These are phyloP conservation scores for Elephas maximus DNA, from an alignment of 2,113 vertebrate species.

Conservation along the genomic window DNA sequence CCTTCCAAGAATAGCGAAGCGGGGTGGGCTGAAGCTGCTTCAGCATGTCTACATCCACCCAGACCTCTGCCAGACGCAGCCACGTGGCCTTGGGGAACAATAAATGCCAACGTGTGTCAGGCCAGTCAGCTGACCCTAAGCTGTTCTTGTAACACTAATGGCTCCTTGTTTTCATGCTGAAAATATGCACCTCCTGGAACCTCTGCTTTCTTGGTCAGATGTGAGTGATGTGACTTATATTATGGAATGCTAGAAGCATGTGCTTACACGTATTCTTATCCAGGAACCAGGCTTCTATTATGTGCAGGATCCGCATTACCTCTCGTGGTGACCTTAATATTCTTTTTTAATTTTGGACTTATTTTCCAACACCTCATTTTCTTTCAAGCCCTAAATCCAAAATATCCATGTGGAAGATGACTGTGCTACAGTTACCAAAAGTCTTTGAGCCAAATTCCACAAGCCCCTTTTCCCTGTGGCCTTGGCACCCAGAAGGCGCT, in stretches of 20 bases:
- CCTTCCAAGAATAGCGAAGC: conserved; percentile 1
- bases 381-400: neutral
- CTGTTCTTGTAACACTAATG: conserved; percentile 15
- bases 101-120: neutral
- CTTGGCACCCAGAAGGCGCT: neutral
- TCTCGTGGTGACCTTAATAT: neutral
- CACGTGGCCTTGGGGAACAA: neutral
- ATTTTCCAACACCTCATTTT: conserved; percentile 59
- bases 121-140: conserved; percentile 27
- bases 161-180: conserved; percentile 69
- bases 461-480: neutral
- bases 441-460: neutral
- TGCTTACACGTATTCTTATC: neutral
- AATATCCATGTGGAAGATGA: neutral
- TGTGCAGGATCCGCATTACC: neutral
- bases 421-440: neutral
- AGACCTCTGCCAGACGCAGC: neutral
- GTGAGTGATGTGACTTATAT: conserved; percentile 32
- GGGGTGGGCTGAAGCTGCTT: neutral
- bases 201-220: conserved; percentile 36
- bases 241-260: conserved; percentile 30
- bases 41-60: neutral
- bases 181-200: conserved; percentile 69
- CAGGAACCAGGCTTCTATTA: conserved; percentile 45
- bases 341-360: conserved; percentile 39